phyloP scores from a whole-genome alignment of 2,113 vertebrate genomes.

The Mungos mungo region DNA sequence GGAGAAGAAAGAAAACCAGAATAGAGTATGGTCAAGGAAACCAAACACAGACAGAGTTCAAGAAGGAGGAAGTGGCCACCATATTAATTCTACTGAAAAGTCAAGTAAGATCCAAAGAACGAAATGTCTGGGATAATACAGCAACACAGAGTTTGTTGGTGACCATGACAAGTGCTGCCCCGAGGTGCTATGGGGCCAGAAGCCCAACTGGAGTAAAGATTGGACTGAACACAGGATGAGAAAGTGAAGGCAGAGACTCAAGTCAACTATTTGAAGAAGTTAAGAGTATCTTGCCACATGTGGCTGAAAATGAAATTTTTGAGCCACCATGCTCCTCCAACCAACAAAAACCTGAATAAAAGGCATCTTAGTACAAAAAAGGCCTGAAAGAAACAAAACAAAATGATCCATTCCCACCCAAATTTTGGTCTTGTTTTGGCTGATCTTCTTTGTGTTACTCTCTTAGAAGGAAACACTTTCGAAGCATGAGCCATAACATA shows the following conservation, averaged over 20 bases:
- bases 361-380: not conserved
- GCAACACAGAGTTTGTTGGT: not conserved
- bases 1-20: not conserved
- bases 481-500: not conserved
- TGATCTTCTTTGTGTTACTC: not conserved
- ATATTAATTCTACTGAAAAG: not conserved
- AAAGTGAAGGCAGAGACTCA: not conserved
- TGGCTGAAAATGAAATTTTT: not conserved
- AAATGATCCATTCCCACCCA: not conserved
- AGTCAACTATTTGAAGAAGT: not conserved
- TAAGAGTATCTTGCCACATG: not conserved
- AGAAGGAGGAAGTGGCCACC: not conserved
- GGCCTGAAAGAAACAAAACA: not conserved
- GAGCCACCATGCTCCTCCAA: not conserved
- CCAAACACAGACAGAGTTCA: not conserved
- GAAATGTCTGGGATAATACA: not conserved
- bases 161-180: not conserved
- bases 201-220: not conserved
- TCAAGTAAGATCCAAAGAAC: not conserved
- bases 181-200: not conserved
- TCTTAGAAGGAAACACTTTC: not conserved
- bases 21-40: not conserved
- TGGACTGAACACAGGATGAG: not conserved
- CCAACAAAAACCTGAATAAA: not conserved
- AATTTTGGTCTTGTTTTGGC: not conserved